Percentiles rank a stretch among this genome's conserved stretches.
phyloP scores from a whole-genome alignment of 1,140 invertebrate genomes.

The Drosophila suzukii region DNA sequence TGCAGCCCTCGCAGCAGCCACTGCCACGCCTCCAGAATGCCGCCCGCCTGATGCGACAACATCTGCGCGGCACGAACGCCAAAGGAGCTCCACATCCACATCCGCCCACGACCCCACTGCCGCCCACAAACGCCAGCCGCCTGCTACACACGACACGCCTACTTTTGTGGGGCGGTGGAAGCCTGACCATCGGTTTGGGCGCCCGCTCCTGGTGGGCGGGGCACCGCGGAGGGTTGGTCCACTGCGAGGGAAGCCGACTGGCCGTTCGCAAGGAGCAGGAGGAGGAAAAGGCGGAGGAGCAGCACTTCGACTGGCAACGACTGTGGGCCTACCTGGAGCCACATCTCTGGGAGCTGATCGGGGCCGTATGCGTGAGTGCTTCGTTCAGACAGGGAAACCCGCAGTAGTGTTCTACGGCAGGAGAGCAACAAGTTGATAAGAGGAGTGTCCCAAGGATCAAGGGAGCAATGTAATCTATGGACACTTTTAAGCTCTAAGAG shows the following conservation, averaged over 20 bases:
- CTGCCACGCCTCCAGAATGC: conserved; percentile 72
- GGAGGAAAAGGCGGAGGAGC: conserved; percentile 51
- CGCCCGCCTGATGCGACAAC: conserved; percentile 58
- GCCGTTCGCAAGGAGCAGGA: conserved; percentile 77
- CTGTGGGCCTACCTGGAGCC: conserved; percentile 88
- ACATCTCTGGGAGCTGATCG: conserved; percentile 86
- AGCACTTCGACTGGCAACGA: conserved; percentile 87
- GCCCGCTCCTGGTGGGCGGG: conserved; percentile 53
- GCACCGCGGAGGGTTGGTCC: conserved; percentile 1
- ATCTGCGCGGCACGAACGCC: conserved; percentile 20
- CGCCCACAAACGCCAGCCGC: conserved; percentile 16
- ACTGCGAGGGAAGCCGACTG: conserved; percentile 76
- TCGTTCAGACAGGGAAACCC: neutral
- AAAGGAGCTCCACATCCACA: neutral
- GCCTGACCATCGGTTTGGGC: conserved; percentile 53
- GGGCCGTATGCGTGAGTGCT: conserved; percentile 86
- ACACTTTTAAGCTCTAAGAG: no score
- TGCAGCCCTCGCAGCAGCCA: conserved; percentile 59
- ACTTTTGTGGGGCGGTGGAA: conserved; percentile 62
- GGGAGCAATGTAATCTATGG: neutral
- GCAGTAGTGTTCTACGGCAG: neutral
- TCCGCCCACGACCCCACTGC: neutral
- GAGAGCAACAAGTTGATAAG: neutral
- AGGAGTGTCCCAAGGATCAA: neutral
- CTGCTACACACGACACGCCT: conserved; percentile 49